Conservation (phyloP, 2,888 invertebrate genomes). For the Acrobasis consociella region DNA sequence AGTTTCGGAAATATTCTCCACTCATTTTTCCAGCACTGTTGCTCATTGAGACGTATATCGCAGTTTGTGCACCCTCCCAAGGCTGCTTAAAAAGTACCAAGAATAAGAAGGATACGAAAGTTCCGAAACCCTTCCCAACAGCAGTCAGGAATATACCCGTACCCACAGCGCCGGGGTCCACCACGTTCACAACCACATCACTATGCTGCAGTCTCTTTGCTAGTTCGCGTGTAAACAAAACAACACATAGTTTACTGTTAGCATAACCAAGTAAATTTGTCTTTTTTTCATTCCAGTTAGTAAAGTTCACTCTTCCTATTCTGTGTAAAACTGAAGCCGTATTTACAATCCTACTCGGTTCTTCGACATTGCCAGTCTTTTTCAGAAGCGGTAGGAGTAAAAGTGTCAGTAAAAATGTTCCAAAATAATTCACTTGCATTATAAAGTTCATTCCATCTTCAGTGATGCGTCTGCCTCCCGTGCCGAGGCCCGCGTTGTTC, state of each 20-base stretch:
- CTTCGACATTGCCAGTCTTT: constrained; percentile 73
- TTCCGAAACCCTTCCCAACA: constrained; percentile 67
- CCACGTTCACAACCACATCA: constrained; percentile 88
- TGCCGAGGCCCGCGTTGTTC: constrained; percentile 93
- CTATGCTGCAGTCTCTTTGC: constrained; percentile 84
- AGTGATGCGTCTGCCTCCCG: constrained; percentile 82
- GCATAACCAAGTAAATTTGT: constrained; percentile 79
- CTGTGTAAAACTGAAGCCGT: constrained; percentile 90
- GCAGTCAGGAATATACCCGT: constrained; percentile 86
- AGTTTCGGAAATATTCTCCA: constrained; percentile 91
- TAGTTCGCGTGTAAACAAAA: constrained; percentile 88
- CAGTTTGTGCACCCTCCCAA: constrained; percentile 91
- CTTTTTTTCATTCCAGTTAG: constrained; percentile 85
- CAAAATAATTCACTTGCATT: constrained; percentile 97
- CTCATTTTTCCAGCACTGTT: constrained; percentile 85
- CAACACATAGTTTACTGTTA: constrained; percentile 87
- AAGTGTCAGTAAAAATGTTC: constrained; percentile 95
- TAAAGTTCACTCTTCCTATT: constrained; percentile 85
- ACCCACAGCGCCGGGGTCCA: constrained; percentile 93
- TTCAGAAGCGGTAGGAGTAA: constrained; percentile 91
- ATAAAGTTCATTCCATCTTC: constrained; percentile 93
- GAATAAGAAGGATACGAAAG: constrained; percentile 83
- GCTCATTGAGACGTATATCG: constrained; percentile 88
- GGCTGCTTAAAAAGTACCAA: constrained; percentile 88
- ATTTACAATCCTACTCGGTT: constrained; percentile 88